These are phyloP conservation scores for Enoplosus armatus DNA, from an alignment of 2,797 vertebrate genomes.

Conservation along the genomic window DNA sequence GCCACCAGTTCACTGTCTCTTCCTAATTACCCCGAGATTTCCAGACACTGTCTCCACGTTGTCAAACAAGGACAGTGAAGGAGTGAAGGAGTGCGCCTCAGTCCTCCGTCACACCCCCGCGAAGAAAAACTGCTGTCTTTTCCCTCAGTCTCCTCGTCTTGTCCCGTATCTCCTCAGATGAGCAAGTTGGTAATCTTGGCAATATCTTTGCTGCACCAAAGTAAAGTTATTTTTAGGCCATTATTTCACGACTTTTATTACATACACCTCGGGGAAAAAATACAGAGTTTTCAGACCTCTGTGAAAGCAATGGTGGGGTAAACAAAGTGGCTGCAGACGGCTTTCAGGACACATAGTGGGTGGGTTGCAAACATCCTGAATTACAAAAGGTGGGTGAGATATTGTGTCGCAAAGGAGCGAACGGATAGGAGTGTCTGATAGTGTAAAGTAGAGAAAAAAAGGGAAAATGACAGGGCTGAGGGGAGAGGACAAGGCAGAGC, in stretches of 20 bases:
- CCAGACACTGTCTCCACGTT: conserved; percentile 23
- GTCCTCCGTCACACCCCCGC: conserved; percentile 5
- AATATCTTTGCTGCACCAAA: no score
- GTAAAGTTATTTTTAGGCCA: no score
- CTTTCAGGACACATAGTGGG: conserved; percentile 34
- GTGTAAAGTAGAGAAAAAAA: neutral
- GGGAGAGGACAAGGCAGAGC: neutral
- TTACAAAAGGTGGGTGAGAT: conserved; percentile 47
- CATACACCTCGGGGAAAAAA: no score
- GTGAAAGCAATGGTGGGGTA: no score
- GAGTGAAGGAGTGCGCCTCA: conserved; percentile 22
- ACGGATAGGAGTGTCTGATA: conserved; percentile 19
- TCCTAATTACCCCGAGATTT: conserved; percentile 39
- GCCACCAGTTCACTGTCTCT: conserved; percentile 5
- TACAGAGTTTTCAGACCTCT: no score
- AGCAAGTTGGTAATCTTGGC: no score
- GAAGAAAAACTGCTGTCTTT: no score
- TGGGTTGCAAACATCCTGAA: conserved; percentile 58
- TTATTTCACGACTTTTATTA: no score
- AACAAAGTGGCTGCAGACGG: conserved; percentile 35
- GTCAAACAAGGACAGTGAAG: conserved; percentile 56
- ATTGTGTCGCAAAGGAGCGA: conserved; percentile 26
- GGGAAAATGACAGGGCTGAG: conserved; percentile 10
- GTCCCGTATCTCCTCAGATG: no score
- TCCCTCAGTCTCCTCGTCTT: no score